A percentile compares a stretch with the other conserved stretches of the same genome.
Conservation (phyloP, 1,140 invertebrate genomes). For the Chrysoperla carnea region DNA sequence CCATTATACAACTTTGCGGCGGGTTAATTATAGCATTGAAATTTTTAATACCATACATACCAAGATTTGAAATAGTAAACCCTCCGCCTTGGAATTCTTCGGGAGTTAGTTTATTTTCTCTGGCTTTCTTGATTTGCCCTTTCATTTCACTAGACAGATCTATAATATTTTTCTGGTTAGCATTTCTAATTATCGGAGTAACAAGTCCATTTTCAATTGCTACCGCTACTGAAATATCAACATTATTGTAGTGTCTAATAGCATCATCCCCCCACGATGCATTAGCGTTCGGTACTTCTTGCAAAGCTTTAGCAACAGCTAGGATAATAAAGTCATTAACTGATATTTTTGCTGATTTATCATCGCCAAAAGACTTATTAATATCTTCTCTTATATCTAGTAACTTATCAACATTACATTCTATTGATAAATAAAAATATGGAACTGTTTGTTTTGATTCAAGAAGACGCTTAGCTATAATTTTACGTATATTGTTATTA, state of each 20-base stretch:
- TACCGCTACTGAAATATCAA: background rate
- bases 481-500: too few species aligned
- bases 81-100: background rate
- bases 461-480: too few species aligned
- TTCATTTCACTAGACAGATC: background rate
- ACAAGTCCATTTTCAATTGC: background rate
- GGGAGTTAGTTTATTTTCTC: background rate
- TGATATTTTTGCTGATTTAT: background rate
- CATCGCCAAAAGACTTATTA: background rate
- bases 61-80: constrained; percentile 1
- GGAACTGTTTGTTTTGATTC: too few species aligned
- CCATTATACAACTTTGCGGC: background rate
- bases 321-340: background rate
- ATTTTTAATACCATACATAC: background rate
- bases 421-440: too few species aligned
- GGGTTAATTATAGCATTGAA: background rate
- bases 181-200: background rate
- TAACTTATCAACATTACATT: too few species aligned
- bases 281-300: background rate
- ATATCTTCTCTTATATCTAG: background rate
- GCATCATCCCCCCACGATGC: background rate
- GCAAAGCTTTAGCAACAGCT: background rate
- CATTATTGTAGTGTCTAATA: background rate
- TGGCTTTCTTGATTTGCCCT: background rate
- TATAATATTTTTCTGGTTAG: background rate